Evolutionary conservation across 1,140 invertebrate species (phyloP).

Genomic region (Leptestheria dahalacensis): DNA sequence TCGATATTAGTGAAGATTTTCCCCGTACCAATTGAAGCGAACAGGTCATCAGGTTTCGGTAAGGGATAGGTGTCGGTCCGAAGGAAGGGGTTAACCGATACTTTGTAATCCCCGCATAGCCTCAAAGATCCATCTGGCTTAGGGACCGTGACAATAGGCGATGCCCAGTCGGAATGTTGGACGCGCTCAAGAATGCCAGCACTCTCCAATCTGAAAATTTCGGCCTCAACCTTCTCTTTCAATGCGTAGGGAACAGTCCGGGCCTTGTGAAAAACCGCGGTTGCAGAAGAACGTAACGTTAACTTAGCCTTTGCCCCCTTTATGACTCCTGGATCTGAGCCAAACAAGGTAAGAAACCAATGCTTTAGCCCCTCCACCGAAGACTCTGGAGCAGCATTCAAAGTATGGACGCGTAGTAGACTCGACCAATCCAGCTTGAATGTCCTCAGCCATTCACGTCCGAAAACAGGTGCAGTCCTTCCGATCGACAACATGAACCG

Average conservation of each 20-base stretch:
- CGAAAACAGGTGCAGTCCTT: not conserved
- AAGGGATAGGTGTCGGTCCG: conserved; percentile 24
- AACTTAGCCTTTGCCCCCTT: not conserved
- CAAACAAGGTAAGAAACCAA: not conserved
- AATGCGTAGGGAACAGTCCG: conserved; percentile 28
- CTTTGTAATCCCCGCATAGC: conserved; percentile 31
- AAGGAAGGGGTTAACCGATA: conserved; percentile 28
- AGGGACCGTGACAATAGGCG: conserved; percentile 32
- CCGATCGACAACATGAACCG: not conserved
- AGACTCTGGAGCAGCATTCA: not conserved
- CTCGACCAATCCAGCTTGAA: not conserved
- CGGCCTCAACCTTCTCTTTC: conserved; percentile 8
- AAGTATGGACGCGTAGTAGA: not conserved
- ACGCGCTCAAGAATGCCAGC: conserved; percentile 26
- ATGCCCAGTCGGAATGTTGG: conserved; percentile 29
- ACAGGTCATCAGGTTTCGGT: conserved; percentile 25
- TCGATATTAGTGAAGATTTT: conserved; percentile 25
- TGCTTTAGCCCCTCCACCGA: not conserved
- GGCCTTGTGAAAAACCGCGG: conserved; percentile 23
- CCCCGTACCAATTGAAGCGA: conserved; percentile 22
- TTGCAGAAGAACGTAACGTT: not conserved
- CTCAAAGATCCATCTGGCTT: conserved; percentile 31
- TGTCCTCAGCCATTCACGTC: not conserved
- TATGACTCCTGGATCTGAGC: not conserved
- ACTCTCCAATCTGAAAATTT: conserved; percentile 16